These are phyloP conservation scores for Agrotis clavis DNA, from an alignment of 2,888 invertebrate genomes.

Conservation along the genomic window DNA sequence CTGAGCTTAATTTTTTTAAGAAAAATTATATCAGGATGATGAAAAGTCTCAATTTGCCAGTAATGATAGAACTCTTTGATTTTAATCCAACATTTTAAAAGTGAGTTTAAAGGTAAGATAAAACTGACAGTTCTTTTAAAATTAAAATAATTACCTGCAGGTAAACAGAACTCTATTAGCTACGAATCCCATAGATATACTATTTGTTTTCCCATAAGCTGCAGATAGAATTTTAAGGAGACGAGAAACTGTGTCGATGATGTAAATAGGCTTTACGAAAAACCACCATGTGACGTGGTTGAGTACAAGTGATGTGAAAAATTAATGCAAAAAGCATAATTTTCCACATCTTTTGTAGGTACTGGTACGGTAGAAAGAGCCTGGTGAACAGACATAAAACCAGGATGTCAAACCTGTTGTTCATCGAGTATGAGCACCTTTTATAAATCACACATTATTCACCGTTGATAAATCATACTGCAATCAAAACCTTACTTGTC, in stretches of 20 bases:
- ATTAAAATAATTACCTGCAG: not conserved
- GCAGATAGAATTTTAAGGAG: not conserved
- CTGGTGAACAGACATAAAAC: not conserved
- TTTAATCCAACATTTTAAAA: constrained; percentile 12
- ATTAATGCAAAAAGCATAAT: not conserved
- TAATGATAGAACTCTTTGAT: not conserved
- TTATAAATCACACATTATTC: too few species aligned
- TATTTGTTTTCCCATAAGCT: not conserved
- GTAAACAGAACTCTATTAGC: not conserved
- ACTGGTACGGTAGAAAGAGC: too few species aligned
- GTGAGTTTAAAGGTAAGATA: constrained; percentile 40
- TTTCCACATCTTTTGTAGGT: not conserved
- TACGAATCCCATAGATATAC: not conserved
- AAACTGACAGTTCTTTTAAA: constrained; percentile 15
- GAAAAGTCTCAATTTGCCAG: not conserved
- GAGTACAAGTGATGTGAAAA: too few species aligned
- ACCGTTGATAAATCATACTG: not conserved
- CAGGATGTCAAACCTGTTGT: not conserved
- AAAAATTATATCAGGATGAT: not conserved
- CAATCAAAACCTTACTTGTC: not conserved
- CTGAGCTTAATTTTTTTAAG: not conserved
- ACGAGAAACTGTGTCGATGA: too few species aligned
- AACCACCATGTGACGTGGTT: too few species aligned
- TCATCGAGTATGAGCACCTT: not conserved
- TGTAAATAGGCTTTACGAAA: too few species aligned